These are phyloP conservation scores for Okapia johnstoni DNA, from an alignment of 2,113 vertebrate species.

Conservation along the genomic window DNA sequence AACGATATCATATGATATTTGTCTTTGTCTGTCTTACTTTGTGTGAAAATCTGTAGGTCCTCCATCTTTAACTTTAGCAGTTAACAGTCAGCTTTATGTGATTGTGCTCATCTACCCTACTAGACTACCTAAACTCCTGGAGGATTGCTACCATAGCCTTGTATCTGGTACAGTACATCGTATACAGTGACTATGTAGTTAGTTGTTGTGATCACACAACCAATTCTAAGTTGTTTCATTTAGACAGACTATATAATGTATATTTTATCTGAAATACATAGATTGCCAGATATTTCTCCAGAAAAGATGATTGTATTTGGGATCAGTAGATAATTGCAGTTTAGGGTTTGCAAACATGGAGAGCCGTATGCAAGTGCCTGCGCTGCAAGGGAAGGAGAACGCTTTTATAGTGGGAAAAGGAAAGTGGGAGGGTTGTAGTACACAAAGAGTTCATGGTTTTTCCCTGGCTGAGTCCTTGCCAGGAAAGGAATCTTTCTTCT, in stretches of 20 bases:
- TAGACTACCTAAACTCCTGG: neutral
- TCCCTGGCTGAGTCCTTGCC: neutral
- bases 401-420: neutral
- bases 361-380: neutral
- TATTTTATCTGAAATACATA: neutral
- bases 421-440: neutral
- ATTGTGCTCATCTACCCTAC: neutral
- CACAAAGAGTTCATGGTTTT: neutral
- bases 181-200: neutral
- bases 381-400: rapidly evolving
- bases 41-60: neutral
- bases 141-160: neutral
- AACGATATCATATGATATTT: neutral
- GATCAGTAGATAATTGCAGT: neutral
- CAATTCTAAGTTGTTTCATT: neutral
- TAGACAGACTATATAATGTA: neutral
- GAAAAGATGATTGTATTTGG: neutral
- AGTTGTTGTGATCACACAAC: neutral
- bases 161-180: neutral
- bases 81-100: neutral
- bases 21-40: neutral
- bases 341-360: neutral
- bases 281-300: neutral
- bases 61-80: neutral
- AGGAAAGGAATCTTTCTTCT: neutral